Evolutionary conservation across 2,888 invertebrate genomes (phyloP).

Genomic region (Brachynemurus nebulosus): DNA sequence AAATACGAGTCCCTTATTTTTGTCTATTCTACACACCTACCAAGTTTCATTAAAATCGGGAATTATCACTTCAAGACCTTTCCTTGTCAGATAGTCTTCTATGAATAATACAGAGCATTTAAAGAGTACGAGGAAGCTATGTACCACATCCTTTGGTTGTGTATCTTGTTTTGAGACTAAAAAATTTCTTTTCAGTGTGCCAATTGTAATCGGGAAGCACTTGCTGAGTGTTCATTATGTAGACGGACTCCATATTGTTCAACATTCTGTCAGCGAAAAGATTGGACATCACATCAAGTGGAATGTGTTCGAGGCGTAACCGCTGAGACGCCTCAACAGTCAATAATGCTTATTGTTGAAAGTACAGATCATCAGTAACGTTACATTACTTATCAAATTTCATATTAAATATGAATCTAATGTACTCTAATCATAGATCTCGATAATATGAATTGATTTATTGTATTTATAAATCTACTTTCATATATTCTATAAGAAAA

Average conservation of each 20-base stretch:
- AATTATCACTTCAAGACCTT: too few relatives aligned
- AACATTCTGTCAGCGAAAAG: conserved; percentile 79
- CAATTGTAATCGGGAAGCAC: conserved; percentile 77
- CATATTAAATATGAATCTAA: too few relatives aligned
- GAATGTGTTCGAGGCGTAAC: conserved; percentile 63
- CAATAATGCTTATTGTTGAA: conserved; percentile 77
- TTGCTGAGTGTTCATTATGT: conserved; percentile 77
- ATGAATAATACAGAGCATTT: background rate
- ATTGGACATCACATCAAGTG: conserved; percentile 77
- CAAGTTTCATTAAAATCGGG: too few relatives aligned
- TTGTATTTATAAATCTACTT: too few relatives aligned
- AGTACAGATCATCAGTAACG: conserved; percentile 45
- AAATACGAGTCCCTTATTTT: too few relatives aligned
- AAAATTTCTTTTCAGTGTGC: conserved; percentile 52
- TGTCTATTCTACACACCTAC: too few relatives aligned
- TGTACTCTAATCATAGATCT: too few relatives aligned
- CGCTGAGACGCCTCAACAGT: conserved; percentile 44
- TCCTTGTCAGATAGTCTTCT: background rate
- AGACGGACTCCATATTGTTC: conserved; percentile 79
- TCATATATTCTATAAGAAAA: too few relatives aligned
- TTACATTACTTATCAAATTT: too few relatives aligned
- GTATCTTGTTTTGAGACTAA: conserved; percentile 3
- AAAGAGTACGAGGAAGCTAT: background rate
- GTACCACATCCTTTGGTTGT: background rate
- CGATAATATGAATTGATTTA: too few relatives aligned